A percentile compares a stretch with the other conserved stretches of the same genome.
Conservation (phyloP, 2,888 invertebrate species). For the Agrilus mali region DNA sequence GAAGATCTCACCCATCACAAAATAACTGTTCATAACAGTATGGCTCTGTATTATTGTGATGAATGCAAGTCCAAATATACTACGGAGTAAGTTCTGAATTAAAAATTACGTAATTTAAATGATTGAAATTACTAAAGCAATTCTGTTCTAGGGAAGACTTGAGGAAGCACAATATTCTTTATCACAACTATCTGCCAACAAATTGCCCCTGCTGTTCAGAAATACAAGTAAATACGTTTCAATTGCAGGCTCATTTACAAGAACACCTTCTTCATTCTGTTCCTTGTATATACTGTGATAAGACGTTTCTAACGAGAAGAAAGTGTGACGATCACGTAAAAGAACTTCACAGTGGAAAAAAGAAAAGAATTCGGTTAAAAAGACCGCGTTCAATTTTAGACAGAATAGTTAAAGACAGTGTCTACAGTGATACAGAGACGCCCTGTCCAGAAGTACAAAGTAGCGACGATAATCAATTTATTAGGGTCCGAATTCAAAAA, state of each 20-base stretch:
- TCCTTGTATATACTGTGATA: conserved; percentile 14
- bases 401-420: conserved; percentile 8
- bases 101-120: too few species aligned
- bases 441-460: too few species aligned
- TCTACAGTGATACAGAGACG: too few species aligned
- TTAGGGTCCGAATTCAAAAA: too few species aligned
- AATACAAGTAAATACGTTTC: conserved; percentile 7
- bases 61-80: conserved; percentile 13
- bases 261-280: conserved; percentile 12
- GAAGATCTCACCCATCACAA: conserved; percentile 12
- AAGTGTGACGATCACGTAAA: conserved; percentile 10
- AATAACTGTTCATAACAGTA: conserved; percentile 9
- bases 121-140: background rate
- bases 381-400: conserved; percentile 11
- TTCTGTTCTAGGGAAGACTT: conserved; percentile 12
- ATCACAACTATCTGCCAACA: conserved; percentile 7
- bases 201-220: conserved; percentile 12
- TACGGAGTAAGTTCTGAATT: conserved; percentile 11
- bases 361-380: conserved; percentile 7
- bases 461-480: too few species aligned
- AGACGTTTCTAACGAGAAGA: conserved; percentile 11
- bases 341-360: conserved; percentile 10
- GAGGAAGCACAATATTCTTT: conserved; percentile 10
- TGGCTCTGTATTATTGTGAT: conserved; percentile 14
- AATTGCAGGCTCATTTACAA: conserved; percentile 11